Evolutionary conservation across 1,140 invertebrate species (phyloP), one percentile per base, ranked within the genome.

Genomic region (Cherax destructor): DNA sequence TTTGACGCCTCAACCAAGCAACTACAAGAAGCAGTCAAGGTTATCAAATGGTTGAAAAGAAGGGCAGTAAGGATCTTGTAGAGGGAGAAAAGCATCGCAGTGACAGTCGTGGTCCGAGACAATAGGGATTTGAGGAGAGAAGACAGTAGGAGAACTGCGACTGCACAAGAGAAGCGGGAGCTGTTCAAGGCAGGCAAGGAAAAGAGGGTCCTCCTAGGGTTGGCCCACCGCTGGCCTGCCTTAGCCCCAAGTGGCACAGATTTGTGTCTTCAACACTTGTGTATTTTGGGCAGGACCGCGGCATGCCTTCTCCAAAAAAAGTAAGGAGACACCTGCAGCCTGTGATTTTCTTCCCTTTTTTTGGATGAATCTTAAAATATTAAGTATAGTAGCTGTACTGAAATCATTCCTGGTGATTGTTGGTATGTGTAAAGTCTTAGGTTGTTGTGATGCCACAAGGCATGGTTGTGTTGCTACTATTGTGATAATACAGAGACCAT

Each of bases 91-190:
- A 87, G 56, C 21, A 50, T 80, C 86, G 90, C 49, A 92, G 92
- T 61, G 89, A 91, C 79, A 91, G 84, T 30, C 85, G 88, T 52
- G 86, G 92, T 59, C 21, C 91, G 83, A 52, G 88, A 88, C 65
- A 77, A 81, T 18, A 93, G 92, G 74, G 89, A 91, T 24, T 78
- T 89, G 76, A 74, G 85, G 18, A 80, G 88, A 86, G 65, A 92
- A 87, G 69, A 89, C 83, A 79, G 88, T 83, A 86, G 83, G 83
- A 72, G 72, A 92, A 72, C 79, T 83, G 30, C 76, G 80, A 93
- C 92, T 13, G 92, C 92, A 78, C 92, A 93, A 85, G 92, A 93
- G 59, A 93, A 93, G 52, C 88, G 92, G 79, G 92, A 93, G 85
- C 85, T 93, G 52, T 93, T 93, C 79, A 93, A 91, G 80, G 85